Conservation (phyloP, 2,113 vertebrate genomes). For the Ochotona curzoniae region DNA sequence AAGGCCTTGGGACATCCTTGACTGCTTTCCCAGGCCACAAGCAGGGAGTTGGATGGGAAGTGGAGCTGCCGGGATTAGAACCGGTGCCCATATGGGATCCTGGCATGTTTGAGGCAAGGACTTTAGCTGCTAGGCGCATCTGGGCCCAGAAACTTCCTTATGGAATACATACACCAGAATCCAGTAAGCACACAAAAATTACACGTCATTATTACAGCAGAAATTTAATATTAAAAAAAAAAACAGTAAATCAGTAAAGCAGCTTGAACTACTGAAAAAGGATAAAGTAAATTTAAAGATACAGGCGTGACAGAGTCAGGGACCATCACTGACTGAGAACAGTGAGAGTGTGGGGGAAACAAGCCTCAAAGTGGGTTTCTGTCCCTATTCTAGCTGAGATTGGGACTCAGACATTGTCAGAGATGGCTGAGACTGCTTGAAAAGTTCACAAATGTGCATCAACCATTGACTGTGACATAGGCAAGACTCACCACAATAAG, state of each 20-base stretch:
- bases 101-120: too few relatives aligned
- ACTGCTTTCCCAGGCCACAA: too few relatives aligned
- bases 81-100: too few relatives aligned
- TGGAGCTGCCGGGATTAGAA: too few relatives aligned
- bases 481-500: not conserved
- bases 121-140: too few relatives aligned
- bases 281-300: not conserved
- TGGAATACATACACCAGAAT: not conserved
- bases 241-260: not conserved
- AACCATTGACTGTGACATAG: too few relatives aligned
- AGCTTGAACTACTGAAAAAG: not conserved
- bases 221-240: constrained; percentile 26
- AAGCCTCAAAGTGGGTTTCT: not conserved
- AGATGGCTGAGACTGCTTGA: not conserved
- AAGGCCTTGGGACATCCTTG: too few relatives aligned
- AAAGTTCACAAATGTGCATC: too few relatives aligned
- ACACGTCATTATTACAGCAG: not conserved
- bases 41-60: too few relatives aligned
- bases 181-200: not conserved
- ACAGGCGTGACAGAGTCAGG: not conserved
- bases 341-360: not conserved
- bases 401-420: not conserved
- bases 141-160: too few relatives aligned
- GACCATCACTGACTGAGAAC: not conserved
- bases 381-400: not conserved